These are phyloP conservation scores for Psylliodes chrysocephalus DNA, from an alignment of 2,888 invertebrate species.

Conservation along the genomic window DNA sequence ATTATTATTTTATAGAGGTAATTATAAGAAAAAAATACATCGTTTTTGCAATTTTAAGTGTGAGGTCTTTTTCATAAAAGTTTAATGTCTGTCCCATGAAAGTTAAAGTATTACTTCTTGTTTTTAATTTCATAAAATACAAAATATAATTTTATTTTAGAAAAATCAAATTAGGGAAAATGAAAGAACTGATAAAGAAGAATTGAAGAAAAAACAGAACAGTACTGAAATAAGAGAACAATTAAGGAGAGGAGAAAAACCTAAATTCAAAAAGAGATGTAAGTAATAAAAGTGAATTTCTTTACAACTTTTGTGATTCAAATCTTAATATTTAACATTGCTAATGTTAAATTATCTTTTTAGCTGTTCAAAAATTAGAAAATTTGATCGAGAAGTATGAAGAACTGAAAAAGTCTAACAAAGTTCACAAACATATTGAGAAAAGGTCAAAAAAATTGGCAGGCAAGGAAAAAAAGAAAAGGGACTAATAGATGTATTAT, in stretches of 20 bases:
- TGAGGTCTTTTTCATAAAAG: too few species aligned
- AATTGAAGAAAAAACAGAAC: conserved; percentile 68
- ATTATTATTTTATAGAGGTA: too few species aligned
- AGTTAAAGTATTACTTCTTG: too few species aligned
- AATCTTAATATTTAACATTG: background rate
- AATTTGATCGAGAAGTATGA: conserved; percentile 83
- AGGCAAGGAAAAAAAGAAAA: conserved; percentile 51
- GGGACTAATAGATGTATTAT: too few species aligned
- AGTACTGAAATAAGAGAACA: conserved; percentile 69
- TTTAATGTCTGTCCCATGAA: too few species aligned
- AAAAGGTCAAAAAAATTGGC: conserved; percentile 82
- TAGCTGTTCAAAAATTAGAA: conserved; percentile 82
- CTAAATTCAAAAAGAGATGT: conserved; percentile 80
- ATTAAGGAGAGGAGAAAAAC: conserved; percentile 76
- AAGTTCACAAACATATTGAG: conserved; percentile 82
- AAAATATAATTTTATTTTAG: conserved; percentile 52
- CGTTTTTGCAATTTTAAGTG: too few species aligned
- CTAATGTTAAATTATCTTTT: conserved; percentile 31
- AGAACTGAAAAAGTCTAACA: conserved; percentile 80
- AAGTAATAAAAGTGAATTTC: conserved; percentile 55
- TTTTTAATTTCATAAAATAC: background rate
- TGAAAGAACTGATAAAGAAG: conserved; percentile 68
- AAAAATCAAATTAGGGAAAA: conserved; percentile 82
- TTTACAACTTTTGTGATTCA: background rate
- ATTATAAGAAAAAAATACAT: too few species aligned